phyloP scores from a whole-genome alignment of 1,140 invertebrate genomes.

The Muscidifurax raptorellus region DNA sequence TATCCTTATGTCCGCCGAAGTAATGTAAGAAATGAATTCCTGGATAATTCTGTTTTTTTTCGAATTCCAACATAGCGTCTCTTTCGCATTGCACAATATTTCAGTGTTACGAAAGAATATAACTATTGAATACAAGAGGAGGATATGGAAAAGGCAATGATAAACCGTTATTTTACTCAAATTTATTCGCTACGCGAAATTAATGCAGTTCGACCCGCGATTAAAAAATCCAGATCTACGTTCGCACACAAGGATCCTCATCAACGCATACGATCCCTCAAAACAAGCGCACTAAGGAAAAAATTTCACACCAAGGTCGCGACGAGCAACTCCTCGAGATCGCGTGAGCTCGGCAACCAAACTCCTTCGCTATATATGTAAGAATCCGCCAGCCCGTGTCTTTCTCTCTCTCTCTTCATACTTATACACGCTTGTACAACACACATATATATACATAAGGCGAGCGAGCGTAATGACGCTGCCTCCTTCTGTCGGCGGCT shows the following conservation, averaged over 20 bases:
- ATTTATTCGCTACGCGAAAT: too few relatives aligned
- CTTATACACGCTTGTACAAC: slow-evolving; percentile 34
- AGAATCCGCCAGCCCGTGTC: slow-evolving; percentile 45
- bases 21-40: not conserved
- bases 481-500: slow-evolving; percentile 65
- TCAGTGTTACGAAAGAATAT: not conserved
- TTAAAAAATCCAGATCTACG: too few relatives aligned
- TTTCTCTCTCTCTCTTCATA: not conserved
- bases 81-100: slow-evolving; percentile 3
- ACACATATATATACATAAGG: slow-evolving; percentile 46
- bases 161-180: too few relatives aligned
- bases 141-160: too few relatives aligned
- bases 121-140: not conserved
- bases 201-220: too few relatives aligned
- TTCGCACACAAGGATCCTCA: too few relatives aligned
- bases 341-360: slow-evolving; percentile 63
- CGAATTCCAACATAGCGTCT: slow-evolving; percentile 5
- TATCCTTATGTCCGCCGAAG: not conserved
- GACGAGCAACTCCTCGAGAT: slow-evolving; percentile 61
- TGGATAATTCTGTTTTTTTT: slow-evolving; percentile 20
- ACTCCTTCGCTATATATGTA: slow-evolving; percentile 55
- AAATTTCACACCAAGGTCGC: slow-evolving; percentile 59
- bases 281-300: not conserved
- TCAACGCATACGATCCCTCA: too few relatives aligned
- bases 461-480: slow-evolving; percentile 63